phyloP scores from a whole-genome alignment of 1,140 invertebrate genomes.

The Pentalonia nigronervosa region DNA sequence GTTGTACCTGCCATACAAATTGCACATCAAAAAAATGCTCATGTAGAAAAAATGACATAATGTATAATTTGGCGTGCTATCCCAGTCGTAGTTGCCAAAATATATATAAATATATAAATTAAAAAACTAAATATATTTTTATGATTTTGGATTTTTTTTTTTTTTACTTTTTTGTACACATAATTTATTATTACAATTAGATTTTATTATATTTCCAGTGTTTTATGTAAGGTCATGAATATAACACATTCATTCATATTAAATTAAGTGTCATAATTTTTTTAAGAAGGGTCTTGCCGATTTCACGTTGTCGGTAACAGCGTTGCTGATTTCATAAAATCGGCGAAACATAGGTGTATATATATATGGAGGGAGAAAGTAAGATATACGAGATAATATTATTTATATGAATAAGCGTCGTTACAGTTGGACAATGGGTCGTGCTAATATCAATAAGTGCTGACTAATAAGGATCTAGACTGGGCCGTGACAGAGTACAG shows the following conservation, averaged over 20 bases:
- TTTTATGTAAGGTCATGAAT: no score
- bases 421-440: not conserved
- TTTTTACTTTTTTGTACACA: no score
- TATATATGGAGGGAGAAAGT: not conserved
- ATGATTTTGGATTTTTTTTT: no score
- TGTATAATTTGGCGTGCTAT: no score
- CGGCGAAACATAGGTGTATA: no score
- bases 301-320: not conserved
- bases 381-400: not conserved
- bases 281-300: not conserved
- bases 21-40: not conserved
- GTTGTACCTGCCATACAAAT: not conserved
- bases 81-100: not conserved
- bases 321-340: no score
- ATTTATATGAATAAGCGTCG: not conserved
- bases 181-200: not conserved
- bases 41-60: no score
- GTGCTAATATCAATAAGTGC: slow-evolving; percentile 4
- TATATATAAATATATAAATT: no score
- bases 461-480: not conserved
- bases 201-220: not conserved
- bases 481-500: not conserved
- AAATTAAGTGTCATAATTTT: not conserved
- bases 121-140: no score
- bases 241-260: not conserved